Conservation (phyloP, 2,888 invertebrate genomes). For the Gnatocerus cornutus region DNA sequence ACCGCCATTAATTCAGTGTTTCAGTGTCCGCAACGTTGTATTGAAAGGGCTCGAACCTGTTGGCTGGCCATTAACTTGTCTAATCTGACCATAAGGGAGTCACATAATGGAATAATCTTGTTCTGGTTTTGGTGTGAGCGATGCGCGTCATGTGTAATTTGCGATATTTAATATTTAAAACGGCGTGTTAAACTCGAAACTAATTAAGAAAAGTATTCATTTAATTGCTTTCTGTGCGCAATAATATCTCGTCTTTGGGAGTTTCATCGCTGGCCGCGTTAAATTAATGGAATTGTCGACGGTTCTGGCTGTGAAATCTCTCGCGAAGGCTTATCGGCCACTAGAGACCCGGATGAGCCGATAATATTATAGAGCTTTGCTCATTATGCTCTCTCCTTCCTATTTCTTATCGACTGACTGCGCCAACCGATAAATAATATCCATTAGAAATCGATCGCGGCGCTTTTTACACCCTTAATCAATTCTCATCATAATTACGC, state of each 20-base stretch:
- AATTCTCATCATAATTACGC: constrained; percentile 27
- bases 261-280: constrained; percentile 67
- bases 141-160: constrained; percentile 15
- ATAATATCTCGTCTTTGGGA: constrained; percentile 66
- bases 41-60: constrained; percentile 27
- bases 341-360: constrained; percentile 63
- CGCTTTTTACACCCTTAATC: constrained; percentile 17
- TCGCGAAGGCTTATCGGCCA: constrained; percentile 67
- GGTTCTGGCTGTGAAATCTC: constrained; percentile 67
- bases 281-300: constrained; percentile 71
- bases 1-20: constrained; percentile 9
- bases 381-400: constrained; percentile 59
- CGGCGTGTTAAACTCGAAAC: constrained; percentile 68
- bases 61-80: constrained; percentile 26
- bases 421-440: constrained; percentile 60
- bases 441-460: constrained; percentile 37
- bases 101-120: constrained; percentile 43
- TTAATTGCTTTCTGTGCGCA: constrained; percentile 67
- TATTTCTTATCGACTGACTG: constrained; percentile 57
- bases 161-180: constrained; percentile 65
- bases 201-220: constrained; percentile 71
- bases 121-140: constrained; percentile 21
- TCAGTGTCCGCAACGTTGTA: constrained; percentile 13
- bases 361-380: constrained; percentile 62
- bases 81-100: constrained; percentile 31